Evolutionary conservation across 1,140 invertebrate genomes (phyloP).

Genomic region (Proctacanthus coquilletti): DNA sequence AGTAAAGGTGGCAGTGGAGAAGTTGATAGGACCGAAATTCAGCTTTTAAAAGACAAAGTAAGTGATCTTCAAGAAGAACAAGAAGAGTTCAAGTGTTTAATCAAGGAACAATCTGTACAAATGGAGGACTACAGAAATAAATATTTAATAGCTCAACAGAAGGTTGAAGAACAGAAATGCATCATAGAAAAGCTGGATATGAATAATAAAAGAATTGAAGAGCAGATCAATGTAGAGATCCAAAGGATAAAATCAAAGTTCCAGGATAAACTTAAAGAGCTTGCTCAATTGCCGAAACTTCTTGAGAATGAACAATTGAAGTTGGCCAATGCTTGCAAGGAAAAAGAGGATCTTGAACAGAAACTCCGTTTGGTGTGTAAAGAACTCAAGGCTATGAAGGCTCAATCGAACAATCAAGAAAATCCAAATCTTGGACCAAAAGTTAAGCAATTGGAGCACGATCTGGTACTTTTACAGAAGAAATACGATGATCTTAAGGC

Average conservation of each 20-base stretch:
- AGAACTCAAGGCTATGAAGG: constrained; percentile 19
- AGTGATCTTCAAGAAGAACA: constrained; percentile 26
- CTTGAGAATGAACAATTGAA: constrained; percentile 55
- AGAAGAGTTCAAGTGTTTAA: constrained; percentile 46
- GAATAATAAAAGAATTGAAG: constrained; percentile 55
- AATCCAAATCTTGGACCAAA: constrained; percentile 16
- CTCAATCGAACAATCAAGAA: constrained; percentile 4
- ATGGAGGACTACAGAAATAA: constrained; percentile 59
- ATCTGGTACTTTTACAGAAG: constrained; percentile 13
- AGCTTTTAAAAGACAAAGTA: constrained; percentile 17
- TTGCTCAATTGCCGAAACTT: constrained; percentile 53
- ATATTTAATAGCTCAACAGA: constrained; percentile 52
- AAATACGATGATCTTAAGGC: constrained; percentile 18
- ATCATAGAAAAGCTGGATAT: constrained; percentile 58
- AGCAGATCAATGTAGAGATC: constrained; percentile 60
- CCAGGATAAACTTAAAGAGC: constrained; percentile 57
- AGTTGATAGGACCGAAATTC: constrained; percentile 19
- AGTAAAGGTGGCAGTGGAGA: constrained; percentile 8
- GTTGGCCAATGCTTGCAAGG: constrained; percentile 50
- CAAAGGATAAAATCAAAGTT: constrained; percentile 56
- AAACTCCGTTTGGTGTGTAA: constrained; percentile 25
- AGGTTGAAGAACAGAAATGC: constrained; percentile 53
- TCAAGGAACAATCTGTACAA: constrained; percentile 53
- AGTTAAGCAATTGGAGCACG: constrained; percentile 20
- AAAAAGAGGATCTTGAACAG: constrained; percentile 22